Evolutionary conservation across 2,888 invertebrate species (phyloP), one percentile per base, ranked within the genome.

Genomic region (Drosophila nigritarsus): DNA sequence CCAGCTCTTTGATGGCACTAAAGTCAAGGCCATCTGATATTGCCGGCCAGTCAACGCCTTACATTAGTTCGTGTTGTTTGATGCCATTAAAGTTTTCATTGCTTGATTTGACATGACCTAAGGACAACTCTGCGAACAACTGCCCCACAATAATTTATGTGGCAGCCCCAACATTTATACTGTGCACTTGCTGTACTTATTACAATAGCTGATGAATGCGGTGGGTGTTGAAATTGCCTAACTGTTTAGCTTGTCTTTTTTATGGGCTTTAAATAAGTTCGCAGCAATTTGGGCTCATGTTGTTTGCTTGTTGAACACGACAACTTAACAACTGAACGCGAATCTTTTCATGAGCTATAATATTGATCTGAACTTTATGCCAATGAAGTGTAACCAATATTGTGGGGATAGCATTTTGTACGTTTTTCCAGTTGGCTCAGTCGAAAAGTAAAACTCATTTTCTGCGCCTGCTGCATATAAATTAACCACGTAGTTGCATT

Each of bases 391-490:
- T 20, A 27, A 24, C 15, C 40, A 7, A 7, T 11, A 13, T 59
- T 36, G 36, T 36, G 36, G 30, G 29, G 49, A 50, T 45, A 13
- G 36, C 36, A 27, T 3, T 45, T 15, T n/a, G 18, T 63, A 36
- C 1, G 3, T 18, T 30, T n/a, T 40, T 18, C n/a, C 24, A 11
- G n/a, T 32, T 27, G 30, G 24, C 38, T 45, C 48, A 15, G 15
- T 59, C 27, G 15, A 48, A 54, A 24, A 65, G 38, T 45, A 53
- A 70, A 87, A 77, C 78, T 78, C 58, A 69, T 70, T 64, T 75
- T 49, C 51, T 32, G 65, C 67, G 70, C 59, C 66, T 58, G 71
- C 56, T 77, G 81, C 83, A 89, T 86, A 81, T 79, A 89, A 89
- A 89, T 83, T 74, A 72, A 61, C 40, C 48, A 29, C n/a, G 71